A percentile compares a stretch with the other conserved stretches of the same genome.
Evolutionary conservation across 2,113 vertebrate species (phyloP).

Genomic region (Pteropus alecto): DNA sequence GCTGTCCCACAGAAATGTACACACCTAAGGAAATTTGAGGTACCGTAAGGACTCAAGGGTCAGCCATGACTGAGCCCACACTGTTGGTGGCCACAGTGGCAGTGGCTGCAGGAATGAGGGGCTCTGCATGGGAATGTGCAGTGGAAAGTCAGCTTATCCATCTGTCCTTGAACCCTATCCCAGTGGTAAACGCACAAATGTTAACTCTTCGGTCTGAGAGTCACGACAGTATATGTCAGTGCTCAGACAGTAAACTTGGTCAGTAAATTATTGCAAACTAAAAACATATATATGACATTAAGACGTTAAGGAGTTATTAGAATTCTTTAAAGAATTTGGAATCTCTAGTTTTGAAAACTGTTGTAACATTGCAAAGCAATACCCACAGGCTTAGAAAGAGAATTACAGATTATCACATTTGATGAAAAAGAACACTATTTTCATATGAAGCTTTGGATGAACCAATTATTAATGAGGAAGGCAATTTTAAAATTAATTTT

Average conservation of each 20-base stretch:
- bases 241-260: not conserved
- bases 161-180: not conserved
- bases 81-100: not conserved
- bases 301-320: not conserved
- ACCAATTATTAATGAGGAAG: constrained; percentile 30
- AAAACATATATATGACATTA: not conserved
- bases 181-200: not conserved
- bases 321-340: constrained; percentile 12
- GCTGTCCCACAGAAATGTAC: not conserved
- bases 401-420: constrained; percentile 43
- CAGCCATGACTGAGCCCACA: not conserved
- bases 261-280: not conserved
- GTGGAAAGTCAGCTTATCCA: not conserved
- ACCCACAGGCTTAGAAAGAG: not conserved
- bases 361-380: constrained; percentile 1
- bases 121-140: not conserved
- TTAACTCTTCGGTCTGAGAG: not conserved
- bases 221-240: not conserved
- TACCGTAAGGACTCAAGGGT: not conserved
- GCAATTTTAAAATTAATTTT: constrained; percentile 57
- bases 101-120: not conserved
- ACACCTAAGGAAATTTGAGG: not conserved
- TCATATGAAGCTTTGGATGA: constrained; percentile 15
- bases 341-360: not conserved
- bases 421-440: constrained; percentile 41